phyloP scores from a whole-genome alignment of 2,797 vertebrate genomes.

The Eulemur rubriventer region DNA sequence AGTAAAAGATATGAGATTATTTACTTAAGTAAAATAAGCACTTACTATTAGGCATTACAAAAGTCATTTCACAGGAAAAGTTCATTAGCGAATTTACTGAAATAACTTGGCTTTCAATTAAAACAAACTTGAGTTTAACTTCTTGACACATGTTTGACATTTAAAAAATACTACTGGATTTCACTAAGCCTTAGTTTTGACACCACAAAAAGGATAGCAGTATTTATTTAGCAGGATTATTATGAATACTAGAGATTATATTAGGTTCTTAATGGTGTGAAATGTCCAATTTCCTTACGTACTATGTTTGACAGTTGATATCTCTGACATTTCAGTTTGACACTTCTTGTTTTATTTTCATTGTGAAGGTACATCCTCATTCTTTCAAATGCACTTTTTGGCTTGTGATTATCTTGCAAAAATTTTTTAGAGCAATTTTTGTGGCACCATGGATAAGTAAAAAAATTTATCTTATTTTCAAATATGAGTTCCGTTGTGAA shows the following conservation, averaged over 20 bases:
- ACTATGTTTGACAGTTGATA: no score
- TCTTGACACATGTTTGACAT: background rate
- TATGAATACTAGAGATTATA: background rate
- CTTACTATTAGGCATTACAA: background rate
- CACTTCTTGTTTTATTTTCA: no score
- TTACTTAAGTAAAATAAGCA: background rate
- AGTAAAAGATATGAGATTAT: background rate
- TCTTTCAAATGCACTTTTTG: no score
- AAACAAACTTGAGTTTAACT: background rate
- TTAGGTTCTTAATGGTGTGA: background rate
- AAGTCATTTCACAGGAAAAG: background rate
- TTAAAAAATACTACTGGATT: background rate
- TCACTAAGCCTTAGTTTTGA: background rate
- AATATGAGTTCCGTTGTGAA: no score
- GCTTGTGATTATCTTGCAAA: no score
- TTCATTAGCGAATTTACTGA: background rate
- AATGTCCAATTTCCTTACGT: no score
- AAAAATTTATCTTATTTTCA: no score
- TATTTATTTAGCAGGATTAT: background rate
- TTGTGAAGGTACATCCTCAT: no score
- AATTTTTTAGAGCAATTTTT: no score
- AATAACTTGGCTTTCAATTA: background rate
- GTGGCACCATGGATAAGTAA: no score
- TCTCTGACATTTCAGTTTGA: no score
- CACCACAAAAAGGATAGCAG: background rate